phyloP scores from a whole-genome alignment of 2,888 invertebrate genomes.

The Congeria kusceri region DNA sequence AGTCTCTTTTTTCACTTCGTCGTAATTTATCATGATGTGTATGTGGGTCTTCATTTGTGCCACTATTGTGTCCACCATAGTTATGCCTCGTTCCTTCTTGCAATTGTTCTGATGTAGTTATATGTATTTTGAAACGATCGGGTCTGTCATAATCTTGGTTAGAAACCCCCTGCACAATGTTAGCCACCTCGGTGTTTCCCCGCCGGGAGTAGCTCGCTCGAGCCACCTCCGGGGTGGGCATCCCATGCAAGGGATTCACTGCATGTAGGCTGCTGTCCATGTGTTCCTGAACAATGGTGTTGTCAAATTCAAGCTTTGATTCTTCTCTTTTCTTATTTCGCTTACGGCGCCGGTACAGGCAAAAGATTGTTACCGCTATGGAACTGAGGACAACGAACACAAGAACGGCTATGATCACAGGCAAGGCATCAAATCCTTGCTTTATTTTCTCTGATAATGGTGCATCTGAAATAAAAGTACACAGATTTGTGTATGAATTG shows the following conservation, averaged over 20 bases:
- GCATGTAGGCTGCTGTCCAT: constrained; percentile 35
- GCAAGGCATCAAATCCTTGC: constrained; percentile 36
- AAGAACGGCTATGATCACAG: constrained; percentile 55
- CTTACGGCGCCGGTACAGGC: constrained; percentile 6
- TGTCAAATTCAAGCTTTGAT: constrained; percentile 26
- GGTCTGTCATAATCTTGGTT: neutral
- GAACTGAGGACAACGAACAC: constrained; percentile 47
- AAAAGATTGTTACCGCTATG: constrained; percentile 42
- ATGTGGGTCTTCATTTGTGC: neutral
- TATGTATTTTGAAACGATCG: neutral
- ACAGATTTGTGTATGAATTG: no score
- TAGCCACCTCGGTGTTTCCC: neutral
- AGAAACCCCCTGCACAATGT: neutral
- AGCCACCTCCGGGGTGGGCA: neutral
- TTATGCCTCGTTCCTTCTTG: neutral
- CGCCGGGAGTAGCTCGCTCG: neutral
- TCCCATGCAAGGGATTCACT: neutral
- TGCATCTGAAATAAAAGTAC: no score
- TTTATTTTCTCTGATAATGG: no score
- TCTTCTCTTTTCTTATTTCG: constrained; percentile 10
- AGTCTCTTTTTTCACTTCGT: no score
- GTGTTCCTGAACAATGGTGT: constrained; percentile 26
- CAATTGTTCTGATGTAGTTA: neutral
- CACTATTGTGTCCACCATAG: neutral
- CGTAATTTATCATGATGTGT: neutral